Percentiles rank a stretch among this genome's conserved stretches.
Conservation (phyloP, 2,113 vertebrate species). For the Melospiza georgiana region DNA sequence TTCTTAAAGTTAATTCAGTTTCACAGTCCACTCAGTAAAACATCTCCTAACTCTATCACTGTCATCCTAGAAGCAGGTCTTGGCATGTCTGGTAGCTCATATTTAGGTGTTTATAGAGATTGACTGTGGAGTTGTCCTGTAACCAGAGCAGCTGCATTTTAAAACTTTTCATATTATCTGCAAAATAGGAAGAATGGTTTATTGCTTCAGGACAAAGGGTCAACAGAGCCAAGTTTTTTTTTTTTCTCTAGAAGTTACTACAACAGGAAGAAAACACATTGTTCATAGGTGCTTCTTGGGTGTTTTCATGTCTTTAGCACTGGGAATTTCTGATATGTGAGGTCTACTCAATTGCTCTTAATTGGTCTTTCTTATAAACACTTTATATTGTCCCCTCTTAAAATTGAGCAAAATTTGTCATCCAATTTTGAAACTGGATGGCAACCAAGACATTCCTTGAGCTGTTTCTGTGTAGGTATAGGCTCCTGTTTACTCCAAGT, state of each 20-base stretch:
- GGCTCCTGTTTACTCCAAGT: background rate
- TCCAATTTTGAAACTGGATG: background rate
- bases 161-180: background rate
- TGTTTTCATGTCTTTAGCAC: background rate
- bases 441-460: background rate
- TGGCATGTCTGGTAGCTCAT: background rate
- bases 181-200: background rate
- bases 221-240: background rate
- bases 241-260: background rate
- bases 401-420: background rate
- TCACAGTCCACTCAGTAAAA: background rate
- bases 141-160: background rate
- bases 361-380: background rate
- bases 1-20: background rate
- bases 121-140: background rate
- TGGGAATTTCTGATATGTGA: background rate
- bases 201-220: background rate
- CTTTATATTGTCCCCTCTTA: rapidly evolving
- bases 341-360: background rate
- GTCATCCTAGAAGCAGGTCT: background rate
- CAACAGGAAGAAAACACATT: background rate
- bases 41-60: background rate
- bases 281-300: background rate
- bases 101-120: background rate
- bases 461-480: background rate